Evolutionary conservation across 2,888 invertebrate genomes (phyloP).

Genomic region (Caenorhabditis sp.): DNA sequence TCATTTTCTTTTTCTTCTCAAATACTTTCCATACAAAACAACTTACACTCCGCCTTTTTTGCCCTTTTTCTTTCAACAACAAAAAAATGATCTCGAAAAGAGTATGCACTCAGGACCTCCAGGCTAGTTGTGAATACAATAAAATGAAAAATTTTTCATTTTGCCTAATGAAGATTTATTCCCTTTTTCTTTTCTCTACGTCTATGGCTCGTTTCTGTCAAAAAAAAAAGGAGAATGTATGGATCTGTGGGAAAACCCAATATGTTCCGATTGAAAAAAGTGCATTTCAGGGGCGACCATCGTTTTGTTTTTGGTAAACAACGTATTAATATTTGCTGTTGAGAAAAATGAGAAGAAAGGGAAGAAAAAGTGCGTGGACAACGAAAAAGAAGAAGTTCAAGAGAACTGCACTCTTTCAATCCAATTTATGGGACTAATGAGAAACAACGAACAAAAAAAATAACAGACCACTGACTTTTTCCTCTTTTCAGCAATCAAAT

Average conservation of each 20-base stretch:
- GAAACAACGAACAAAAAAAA: not conserved
- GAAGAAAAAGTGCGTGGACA: not conserved
- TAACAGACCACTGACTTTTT: too few relatives aligned
- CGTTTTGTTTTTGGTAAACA: not conserved
- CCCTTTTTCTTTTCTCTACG: not conserved
- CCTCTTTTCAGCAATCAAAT: too few relatives aligned
- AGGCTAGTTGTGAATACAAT: not conserved
- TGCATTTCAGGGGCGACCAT: not conserved
- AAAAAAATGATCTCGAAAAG: not conserved
- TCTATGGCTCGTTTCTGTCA: too few relatives aligned
- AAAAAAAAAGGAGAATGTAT: too few relatives aligned
- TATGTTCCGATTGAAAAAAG: not conserved
- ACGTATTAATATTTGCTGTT: constrained; percentile 1
- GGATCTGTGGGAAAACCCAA: not conserved
- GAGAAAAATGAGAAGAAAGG: not conserved
- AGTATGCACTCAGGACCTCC: not conserved
- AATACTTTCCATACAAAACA: not conserved
- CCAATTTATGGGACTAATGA: not conserved
- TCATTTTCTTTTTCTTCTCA: not conserved
- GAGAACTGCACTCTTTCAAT: not conserved
- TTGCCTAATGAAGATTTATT: too few relatives aligned
- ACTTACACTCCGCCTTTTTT: not conserved
- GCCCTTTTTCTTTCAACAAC: not conserved
- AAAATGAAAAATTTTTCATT: too few relatives aligned
- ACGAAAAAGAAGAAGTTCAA: not conserved